Base-by-base conservation (phyloP, 2,888 invertebrate species). In the Dryococelus australis region DNA sequence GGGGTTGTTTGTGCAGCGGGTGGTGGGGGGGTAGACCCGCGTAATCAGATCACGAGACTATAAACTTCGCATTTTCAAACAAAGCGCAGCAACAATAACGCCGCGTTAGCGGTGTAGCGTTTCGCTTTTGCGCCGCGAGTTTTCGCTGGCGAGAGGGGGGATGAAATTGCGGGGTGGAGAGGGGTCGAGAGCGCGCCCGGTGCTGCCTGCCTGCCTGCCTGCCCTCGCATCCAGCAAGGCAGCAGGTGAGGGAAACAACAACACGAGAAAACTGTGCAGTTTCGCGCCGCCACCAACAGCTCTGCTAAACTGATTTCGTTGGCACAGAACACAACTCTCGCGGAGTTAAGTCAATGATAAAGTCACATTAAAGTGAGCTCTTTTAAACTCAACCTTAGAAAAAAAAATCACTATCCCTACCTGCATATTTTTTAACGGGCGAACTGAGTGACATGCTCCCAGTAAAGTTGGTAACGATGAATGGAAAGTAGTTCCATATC, bases 61-160 rank as follows among this genome's bases (percentile, higher is more conserved):
- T 83, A 83, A 83, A 83, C 83, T 83, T 83, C 26, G 43, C 35
- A 28, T 83, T 83, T 83, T 83, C 83, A 83, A 83, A 83, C 83
- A 83, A 83, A n/a, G n/a, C 83, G 65, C 20, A 16, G 65, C 65
- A 24, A 65, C 65, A 24, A 47, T 24, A 20, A 16, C 65, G 24
- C 10, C 20, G 65, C 16, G n/a, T n/a, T n/a, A n/a, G n/a, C 24
- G 65, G 65, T 65, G 65, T 65, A 65, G 65, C 65, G 65, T 65
- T 65, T 65, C 65, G 65, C 65, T 65, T 65, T 65, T 65, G 65
- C 65, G 24, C 24, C 65, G 65, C 13, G 65, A 65, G 65, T 13
- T 65, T 16, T 9, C 35, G 86, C 27, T 47, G 35, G 43, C 10
- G 16, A n/a, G 16, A 65, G 28, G 65, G 35, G 79, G n/a, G n/a